These are phyloP conservation scores for Nomada ruficornis DNA, from an alignment of 2,888 invertebrate species.

Conservation along the genomic window DNA sequence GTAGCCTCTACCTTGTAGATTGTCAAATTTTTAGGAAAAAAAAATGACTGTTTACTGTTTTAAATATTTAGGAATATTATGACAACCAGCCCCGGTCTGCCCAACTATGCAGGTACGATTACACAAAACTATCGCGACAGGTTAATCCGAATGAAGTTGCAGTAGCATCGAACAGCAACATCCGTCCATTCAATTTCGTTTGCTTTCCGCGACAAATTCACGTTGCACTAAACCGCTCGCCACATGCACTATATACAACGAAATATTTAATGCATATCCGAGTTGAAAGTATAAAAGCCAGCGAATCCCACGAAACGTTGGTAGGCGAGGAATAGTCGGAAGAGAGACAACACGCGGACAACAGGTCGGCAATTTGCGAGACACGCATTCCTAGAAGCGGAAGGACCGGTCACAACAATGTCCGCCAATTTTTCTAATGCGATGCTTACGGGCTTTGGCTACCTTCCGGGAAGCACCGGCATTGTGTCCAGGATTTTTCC, in stretches of 20 bases:
- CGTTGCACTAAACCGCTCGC: too few relatives aligned
- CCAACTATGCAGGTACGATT: too few relatives aligned
- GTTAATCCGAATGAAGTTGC: too few relatives aligned
- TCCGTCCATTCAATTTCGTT: too few relatives aligned
- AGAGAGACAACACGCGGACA: conserved; percentile 39
- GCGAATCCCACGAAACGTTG: conserved; percentile 17
- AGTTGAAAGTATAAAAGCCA: not conserved
- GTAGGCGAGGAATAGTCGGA: not conserved
- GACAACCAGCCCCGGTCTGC: too few relatives aligned
- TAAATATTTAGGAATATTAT: too few relatives aligned
- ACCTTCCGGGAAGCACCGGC: conserved; percentile 74
- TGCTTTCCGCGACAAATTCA: too few relatives aligned
- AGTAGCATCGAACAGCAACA: too few relatives aligned
- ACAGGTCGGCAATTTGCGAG: conserved; percentile 73
- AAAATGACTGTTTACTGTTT: too few relatives aligned
- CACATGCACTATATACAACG: not conserved
- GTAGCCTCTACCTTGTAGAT: too few relatives aligned
- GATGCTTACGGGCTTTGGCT: conserved; percentile 67
- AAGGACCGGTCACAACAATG: conserved; percentile 74
- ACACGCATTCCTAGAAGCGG: conserved; percentile 74
- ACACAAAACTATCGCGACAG: too few relatives aligned
- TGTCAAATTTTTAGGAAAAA: too few relatives aligned
- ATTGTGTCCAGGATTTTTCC: conserved; percentile 74
- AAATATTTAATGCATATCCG: not conserved
- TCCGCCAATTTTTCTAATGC: conserved; percentile 74